phyloP scores from a whole-genome alignment of 2,113 vertebrate genomes.

The Periophthalmodon schlosseri region DNA sequence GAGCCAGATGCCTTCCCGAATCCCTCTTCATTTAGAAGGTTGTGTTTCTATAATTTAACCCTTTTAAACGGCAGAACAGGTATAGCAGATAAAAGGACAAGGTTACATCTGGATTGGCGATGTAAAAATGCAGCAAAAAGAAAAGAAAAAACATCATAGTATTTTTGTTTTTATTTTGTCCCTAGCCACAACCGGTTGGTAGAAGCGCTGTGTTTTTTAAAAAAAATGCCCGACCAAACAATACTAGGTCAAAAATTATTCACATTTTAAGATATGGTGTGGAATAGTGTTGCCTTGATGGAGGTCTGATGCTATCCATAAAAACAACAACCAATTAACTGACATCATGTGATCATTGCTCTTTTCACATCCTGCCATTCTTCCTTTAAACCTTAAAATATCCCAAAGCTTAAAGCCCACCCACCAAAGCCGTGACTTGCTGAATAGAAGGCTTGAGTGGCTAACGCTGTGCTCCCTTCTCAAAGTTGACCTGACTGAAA shows the following conservation, averaged over 20 bases:
- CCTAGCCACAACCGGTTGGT: too few relatives aligned
- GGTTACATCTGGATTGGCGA: too few relatives aligned
- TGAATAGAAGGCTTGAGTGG: constrained; percentile 49
- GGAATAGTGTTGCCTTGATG: too few relatives aligned
- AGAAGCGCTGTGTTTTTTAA: too few relatives aligned
- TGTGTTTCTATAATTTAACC: background rate
- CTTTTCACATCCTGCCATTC: constrained; percentile 3
- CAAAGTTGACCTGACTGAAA: constrained; percentile 67
- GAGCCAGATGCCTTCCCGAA: background rate
- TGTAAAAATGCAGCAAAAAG: too few relatives aligned
- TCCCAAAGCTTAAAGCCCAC: constrained; percentile 24
- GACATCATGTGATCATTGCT: constrained; percentile 1
- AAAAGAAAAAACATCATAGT: too few relatives aligned
- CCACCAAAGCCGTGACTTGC: constrained; percentile 19
- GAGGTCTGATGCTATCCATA: background rate
- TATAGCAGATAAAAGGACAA: too few relatives aligned
- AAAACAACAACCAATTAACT: background rate
- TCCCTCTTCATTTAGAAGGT: background rate
- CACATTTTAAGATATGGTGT: too few relatives aligned
- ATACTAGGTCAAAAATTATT: too few relatives aligned
- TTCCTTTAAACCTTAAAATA: constrained; percentile 15
- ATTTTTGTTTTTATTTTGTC: too few relatives aligned
- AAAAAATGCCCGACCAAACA: too few relatives aligned
- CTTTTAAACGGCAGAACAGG: background rate
- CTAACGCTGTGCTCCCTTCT: constrained; percentile 51